Conservation (phyloP, 2,888 invertebrate genomes). For the Brenthis hecate region DNA sequence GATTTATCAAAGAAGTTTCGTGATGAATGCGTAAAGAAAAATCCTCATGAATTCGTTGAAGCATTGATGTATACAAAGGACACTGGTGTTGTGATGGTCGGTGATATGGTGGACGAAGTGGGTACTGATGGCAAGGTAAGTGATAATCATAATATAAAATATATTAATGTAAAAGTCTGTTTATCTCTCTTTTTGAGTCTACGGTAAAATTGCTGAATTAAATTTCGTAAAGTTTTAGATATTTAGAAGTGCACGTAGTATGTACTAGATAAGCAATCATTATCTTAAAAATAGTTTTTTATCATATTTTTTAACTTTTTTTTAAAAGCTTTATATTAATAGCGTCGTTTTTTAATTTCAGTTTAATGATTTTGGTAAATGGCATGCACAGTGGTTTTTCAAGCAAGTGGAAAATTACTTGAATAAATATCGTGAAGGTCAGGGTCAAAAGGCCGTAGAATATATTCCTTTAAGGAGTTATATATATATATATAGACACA, state of each 20-base stretch:
- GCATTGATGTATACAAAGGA: slow-evolving; percentile 85
- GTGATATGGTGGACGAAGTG: slow-evolving; percentile 84
- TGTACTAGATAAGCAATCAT: no score
- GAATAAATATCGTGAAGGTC: slow-evolving; percentile 48
- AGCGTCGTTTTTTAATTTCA: slow-evolving; percentile 51
- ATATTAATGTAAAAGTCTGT: no score
- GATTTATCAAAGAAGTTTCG: slow-evolving; percentile 77
- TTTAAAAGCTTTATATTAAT: no score
- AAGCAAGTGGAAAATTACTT: slow-evolving; percentile 85
- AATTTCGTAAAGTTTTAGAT: no score
- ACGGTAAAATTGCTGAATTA: no score
- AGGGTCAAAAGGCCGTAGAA: slow-evolving; percentile 73
- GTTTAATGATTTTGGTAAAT: slow-evolving; percentile 88
- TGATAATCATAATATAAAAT: no score
- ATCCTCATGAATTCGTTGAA: slow-evolving; percentile 88
- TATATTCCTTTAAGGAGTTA: slow-evolving; percentile 91
- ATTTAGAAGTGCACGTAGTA: no score
- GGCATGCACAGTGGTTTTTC: slow-evolving; percentile 93
- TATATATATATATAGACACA: slow-evolving; percentile 92
- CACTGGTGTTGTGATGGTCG: slow-evolving; percentile 89
- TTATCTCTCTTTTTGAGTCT: no score
- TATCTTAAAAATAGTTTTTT: no score
- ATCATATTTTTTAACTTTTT: no score
- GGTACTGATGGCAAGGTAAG: slow-evolving; percentile 82
- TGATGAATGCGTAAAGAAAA: slow-evolving; percentile 71